Evolutionary conservation across 2,797 vertebrate genomes (phyloP).

Genomic region (Numenius phaeopus): DNA sequence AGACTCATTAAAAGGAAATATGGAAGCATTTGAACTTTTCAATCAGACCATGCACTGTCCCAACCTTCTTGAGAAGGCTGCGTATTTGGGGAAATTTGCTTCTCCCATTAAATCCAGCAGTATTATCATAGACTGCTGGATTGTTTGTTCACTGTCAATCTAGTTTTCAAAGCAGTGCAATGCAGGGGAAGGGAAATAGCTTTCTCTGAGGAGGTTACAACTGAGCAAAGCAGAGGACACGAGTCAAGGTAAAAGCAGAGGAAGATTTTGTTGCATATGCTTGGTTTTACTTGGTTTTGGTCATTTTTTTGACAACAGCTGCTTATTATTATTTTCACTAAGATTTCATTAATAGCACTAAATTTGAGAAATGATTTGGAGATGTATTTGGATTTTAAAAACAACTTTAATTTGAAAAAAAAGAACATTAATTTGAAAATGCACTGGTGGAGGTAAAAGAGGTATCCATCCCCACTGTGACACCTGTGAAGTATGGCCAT

Average conservation of each 20-base stretch:
- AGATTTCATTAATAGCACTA: not conserved
- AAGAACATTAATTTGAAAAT: not conserved
- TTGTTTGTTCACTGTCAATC: not conserved
- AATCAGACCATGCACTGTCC: not conserved
- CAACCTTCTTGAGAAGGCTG: not conserved
- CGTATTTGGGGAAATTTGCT: not conserved
- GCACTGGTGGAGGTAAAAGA: not conserved
- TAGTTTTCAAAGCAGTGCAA: not conserved
- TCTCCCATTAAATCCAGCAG: not conserved
- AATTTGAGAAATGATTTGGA: not conserved
- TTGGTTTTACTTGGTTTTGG: not conserved
- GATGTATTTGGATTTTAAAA: not conserved
- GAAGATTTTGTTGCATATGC: not conserved
- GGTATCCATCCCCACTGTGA: not conserved
- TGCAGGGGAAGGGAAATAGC: not conserved
- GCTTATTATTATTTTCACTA: not conserved
- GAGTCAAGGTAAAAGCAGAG: not conserved
- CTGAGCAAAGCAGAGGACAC: not conserved
- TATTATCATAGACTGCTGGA: not conserved
- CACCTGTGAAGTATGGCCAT: not conserved
- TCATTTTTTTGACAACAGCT: not conserved
- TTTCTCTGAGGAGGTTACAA: not conserved
- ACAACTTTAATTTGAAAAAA: not conserved
- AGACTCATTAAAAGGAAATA: not conserved
- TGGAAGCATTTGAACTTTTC: not conserved